Evolutionary conservation across 2,797 vertebrate species (phyloP).

Genomic region (Nasua narica): DNA sequence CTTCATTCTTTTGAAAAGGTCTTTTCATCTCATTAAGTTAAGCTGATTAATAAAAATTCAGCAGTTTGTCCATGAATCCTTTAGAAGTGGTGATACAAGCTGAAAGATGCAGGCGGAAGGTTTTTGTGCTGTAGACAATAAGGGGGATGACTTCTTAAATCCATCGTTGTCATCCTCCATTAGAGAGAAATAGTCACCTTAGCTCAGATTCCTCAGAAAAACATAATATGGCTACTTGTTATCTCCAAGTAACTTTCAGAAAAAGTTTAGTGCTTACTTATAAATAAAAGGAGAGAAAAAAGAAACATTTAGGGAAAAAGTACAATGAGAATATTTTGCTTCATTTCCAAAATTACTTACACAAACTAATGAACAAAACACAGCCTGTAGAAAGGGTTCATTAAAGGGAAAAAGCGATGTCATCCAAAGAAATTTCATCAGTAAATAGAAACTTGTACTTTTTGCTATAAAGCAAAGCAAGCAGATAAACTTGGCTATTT

Average conservation of each 20-base stretch:
- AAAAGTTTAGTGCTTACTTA: conserved; percentile 66
- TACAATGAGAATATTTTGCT: conserved; percentile 52
- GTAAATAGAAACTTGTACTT: conserved; percentile 43
- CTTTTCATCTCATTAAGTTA: conserved; percentile 97
- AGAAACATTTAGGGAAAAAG: conserved; percentile 46
- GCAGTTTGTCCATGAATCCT: conserved; percentile 86
- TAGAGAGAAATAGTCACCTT: conserved; percentile 83
- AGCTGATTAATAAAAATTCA: conserved; percentile 98
- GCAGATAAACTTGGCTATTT: not conserved
- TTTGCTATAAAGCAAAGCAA: conserved; percentile 1
- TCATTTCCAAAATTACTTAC: conserved; percentile 71
- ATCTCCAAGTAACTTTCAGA: conserved; percentile 72
- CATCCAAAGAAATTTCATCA: not conserved
- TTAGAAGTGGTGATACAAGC: conserved; percentile 83
- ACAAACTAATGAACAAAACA: conserved; percentile 66
- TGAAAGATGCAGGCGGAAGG: conserved; percentile 89
- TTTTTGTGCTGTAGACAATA: conserved; percentile 93
- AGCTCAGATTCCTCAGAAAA: conserved; percentile 78
- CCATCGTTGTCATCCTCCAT: conserved; percentile 88
- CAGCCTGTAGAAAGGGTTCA: not conserved
- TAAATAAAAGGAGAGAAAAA: not conserved
- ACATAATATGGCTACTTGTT: conserved; percentile 70
- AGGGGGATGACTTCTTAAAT: conserved; percentile 93
- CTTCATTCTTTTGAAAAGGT: conserved; percentile 87
- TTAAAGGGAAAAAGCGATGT: conserved; percentile 7